Evolutionary conservation across 2,113 vertebrate species (phyloP).

Genomic region (Canis aureus): DNA sequence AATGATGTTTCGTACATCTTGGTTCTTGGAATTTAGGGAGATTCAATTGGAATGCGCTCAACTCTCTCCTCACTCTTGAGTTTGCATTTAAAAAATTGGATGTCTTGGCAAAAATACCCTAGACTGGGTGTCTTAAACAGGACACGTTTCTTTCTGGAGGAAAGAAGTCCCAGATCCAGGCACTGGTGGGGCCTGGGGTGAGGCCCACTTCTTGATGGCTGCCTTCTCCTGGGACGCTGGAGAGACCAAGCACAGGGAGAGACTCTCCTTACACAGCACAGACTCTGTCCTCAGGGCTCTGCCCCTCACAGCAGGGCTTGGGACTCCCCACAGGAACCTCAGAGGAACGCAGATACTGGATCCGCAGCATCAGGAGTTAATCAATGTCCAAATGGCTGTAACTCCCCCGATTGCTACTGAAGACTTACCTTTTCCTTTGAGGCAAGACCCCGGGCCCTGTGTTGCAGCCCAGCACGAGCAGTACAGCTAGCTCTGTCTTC

Average conservation of each 20-base stretch:
- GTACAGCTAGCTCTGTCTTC: neutral
- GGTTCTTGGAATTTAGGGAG: neutral
- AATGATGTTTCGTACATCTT: neutral
- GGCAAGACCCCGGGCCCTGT: neutral
- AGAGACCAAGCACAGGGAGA: neutral
- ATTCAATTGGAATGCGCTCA: neutral
- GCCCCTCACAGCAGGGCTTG: neutral
- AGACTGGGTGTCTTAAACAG: no score
- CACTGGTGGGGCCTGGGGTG: fast-evolving
- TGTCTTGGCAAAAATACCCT: neutral
- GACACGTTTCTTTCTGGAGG: neutral
- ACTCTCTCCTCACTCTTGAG: neutral
- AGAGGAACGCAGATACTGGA: neutral
- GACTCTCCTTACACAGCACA: neutral
- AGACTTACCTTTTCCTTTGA: neutral
- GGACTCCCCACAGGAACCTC: fast-evolving
- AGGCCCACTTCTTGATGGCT: fast-evolving
- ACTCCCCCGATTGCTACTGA: fast-evolving
- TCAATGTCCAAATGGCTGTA: neutral
- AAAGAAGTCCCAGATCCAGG: neutral
- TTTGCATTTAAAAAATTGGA: neutral
- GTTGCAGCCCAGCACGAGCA: fast-evolving
- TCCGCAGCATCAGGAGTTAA: neutral
- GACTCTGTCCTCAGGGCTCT: neutral
- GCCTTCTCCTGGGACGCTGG: neutral